These are phyloP conservation scores for Mus pahari DNA, from an alignment of 2,113 vertebrate species.

Conservation along the genomic window DNA sequence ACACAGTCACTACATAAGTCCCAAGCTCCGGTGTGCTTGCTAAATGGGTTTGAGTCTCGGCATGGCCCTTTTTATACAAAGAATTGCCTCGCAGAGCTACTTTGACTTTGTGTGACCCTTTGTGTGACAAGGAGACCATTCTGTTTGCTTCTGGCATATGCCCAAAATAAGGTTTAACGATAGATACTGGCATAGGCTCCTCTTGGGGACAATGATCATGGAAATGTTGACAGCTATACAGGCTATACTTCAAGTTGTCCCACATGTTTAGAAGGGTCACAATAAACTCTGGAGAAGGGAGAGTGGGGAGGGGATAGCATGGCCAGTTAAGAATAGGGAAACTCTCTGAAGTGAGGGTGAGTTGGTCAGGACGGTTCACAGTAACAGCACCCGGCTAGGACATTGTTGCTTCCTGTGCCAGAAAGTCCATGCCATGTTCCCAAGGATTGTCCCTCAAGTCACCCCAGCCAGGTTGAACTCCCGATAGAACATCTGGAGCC, in stretches of 20 bases:
- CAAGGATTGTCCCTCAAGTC: neutral
- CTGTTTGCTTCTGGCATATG: neutral
- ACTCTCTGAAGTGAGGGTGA: neutral
- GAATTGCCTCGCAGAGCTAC: neutral
- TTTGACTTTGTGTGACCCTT: neutral
- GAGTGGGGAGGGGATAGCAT: neutral
- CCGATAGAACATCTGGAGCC: neutral
- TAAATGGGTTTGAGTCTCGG: neutral
- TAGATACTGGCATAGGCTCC: neutral
- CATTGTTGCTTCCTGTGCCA: neutral
- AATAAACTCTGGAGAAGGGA: neutral
- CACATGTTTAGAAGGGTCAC: neutral
- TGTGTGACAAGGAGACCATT: neutral
- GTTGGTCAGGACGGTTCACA: neutral
- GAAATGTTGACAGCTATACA: slow-evolving; percentile 11
- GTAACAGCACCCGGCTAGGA: neutral
- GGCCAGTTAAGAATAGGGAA: neutral
- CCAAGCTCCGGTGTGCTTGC: neutral
- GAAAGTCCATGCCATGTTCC: neutral
- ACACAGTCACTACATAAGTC: neutral
- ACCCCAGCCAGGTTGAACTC: neutral
- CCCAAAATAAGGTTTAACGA: slow-evolving; percentile 1
- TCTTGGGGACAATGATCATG: neutral
- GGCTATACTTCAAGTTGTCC: neutral
- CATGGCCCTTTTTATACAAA: neutral